phyloP scores from a whole-genome alignment of 2,888 invertebrate species.

The Brachyptera putata region DNA sequence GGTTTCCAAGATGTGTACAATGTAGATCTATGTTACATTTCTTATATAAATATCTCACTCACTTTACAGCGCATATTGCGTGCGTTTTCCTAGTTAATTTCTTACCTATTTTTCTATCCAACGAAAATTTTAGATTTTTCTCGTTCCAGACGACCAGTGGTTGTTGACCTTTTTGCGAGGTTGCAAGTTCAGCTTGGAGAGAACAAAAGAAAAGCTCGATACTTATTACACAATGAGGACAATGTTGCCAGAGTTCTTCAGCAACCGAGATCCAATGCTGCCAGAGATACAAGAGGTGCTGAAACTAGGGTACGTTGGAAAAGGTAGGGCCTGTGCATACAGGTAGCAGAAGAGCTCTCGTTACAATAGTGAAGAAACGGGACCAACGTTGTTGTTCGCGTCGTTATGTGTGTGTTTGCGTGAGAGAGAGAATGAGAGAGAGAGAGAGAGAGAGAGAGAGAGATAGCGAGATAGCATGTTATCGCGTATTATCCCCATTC shows the following conservation, averaged over 20 bases:
- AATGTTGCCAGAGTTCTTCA: conserved; percentile 78
- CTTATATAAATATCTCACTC: too few relatives aligned
- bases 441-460: too few relatives aligned
- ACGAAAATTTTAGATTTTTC: neutral
- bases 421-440: too few relatives aligned
- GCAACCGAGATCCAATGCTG: conserved; percentile 66
- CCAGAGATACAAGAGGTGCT: conserved; percentile 67
- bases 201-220: conserved; percentile 78
- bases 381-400: too few relatives aligned
- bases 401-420: too few relatives aligned
- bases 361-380: too few relatives aligned
- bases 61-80: neutral
- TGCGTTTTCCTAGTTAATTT: neutral
- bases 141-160: conserved; percentile 63
- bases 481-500: too few relatives aligned
- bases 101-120: neutral
- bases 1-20: too few relatives aligned
- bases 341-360: too few relatives aligned
- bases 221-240: conserved; percentile 85
- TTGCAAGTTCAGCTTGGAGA: conserved; percentile 82
- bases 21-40: too few relatives aligned
- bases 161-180: conserved; percentile 78
- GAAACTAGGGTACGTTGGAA: conserved; percentile 61
- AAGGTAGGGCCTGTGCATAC: too few relatives aligned
- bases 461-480: too few relatives aligned